Evolutionary conservation across 2,888 invertebrate species (phyloP).

Genomic region (Xiphydria camelus): DNA sequence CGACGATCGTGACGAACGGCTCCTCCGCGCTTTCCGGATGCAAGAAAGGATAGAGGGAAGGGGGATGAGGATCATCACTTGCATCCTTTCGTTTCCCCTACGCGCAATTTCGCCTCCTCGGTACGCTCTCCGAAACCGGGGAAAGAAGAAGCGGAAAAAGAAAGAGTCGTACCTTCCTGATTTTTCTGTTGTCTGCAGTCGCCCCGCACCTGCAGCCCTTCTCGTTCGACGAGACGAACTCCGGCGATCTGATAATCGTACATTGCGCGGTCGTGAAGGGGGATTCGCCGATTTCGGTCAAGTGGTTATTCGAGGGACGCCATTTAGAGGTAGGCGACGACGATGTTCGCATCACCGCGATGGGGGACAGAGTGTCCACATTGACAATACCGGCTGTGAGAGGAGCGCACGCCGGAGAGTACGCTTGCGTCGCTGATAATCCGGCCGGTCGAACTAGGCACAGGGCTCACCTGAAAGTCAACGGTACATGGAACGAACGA

Average conservation of each 20-base stretch:
- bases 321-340: slow-evolving; percentile 53
- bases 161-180: too few species aligned
- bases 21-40: too few species aligned
- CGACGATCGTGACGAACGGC: too few species aligned
- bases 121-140: too few species aligned
- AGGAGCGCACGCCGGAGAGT: slow-evolving; percentile 74
- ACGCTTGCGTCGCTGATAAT: slow-evolving; percentile 76
- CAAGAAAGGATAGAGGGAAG: too few species aligned
- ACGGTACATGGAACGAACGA: too few species aligned
- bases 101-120: too few species aligned
- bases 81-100: too few species aligned
- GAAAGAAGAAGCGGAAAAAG: too few species aligned
- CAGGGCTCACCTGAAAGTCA: slow-evolving; percentile 72
- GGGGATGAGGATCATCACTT: too few species aligned
- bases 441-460: slow-evolving; percentile 71
- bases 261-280: slow-evolving; percentile 66
- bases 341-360: slow-evolving; percentile 49
- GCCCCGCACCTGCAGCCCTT: slow-evolving; percentile 60
- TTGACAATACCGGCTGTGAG: slow-evolving; percentile 72
- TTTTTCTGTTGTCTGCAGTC: slow-evolving; percentile 48
- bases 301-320: slow-evolving; percentile 54
- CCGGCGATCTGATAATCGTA: slow-evolving; percentile 63
- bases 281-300: slow-evolving; percentile 58
- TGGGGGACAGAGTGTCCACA: slow-evolving; percentile 61
- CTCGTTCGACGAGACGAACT: slow-evolving; percentile 59